These are phyloP conservation scores for Acrobasis suavella DNA, from an alignment of 2,888 invertebrate species.

Conservation along the genomic window DNA sequence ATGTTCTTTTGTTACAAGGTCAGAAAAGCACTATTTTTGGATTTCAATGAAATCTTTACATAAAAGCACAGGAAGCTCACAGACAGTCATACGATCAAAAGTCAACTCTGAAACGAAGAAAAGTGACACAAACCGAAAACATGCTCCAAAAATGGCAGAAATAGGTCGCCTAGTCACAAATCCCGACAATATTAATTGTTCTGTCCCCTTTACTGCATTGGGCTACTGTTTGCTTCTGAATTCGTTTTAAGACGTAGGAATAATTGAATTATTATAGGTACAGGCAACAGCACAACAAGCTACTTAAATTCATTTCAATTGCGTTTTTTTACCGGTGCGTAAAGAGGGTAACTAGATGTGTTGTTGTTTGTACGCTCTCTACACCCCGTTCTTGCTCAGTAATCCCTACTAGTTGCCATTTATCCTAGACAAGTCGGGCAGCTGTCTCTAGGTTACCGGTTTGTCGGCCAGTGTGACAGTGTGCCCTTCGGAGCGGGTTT, in stretches of 20 bases:
- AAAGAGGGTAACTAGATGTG: too few relatives aligned
- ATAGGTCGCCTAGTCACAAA: slow-evolving; percentile 15
- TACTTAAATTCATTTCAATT: too few relatives aligned
- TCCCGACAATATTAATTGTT: slow-evolving; percentile 33
- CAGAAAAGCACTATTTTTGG: not conserved
- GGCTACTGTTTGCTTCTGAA: slow-evolving; percentile 28
- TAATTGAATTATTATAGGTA: slow-evolving; percentile 40
- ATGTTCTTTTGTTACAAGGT: not conserved
- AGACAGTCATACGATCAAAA: slow-evolving; percentile 11
- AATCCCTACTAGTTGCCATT: slow-evolving; percentile 50
- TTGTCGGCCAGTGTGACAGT: slow-evolving; percentile 33
- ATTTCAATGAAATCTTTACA: not conserved
- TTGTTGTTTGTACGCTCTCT: slow-evolving; percentile 11
- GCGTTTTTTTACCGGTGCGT: too few relatives aligned
- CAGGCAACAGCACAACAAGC: too few relatives aligned
- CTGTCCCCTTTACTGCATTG: slow-evolving; percentile 29
- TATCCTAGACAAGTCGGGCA: slow-evolving; percentile 56
- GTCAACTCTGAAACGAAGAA: slow-evolving; percentile 11
- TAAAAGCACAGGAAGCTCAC: not conserved
- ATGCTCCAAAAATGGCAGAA: slow-evolving; percentile 9
- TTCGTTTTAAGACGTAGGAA: slow-evolving; percentile 34
- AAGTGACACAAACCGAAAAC: slow-evolving; percentile 5
- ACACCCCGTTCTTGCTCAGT: slow-evolving; percentile 44
- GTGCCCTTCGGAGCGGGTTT: slow-evolving; percentile 17
- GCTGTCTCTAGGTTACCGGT: slow-evolving; percentile 60